Percentiles rank a stretch among this genome's conserved stretches.
phyloP scores from a whole-genome alignment of 2,113 vertebrate genomes.

The Lamprologus tigripictilis region DNA sequence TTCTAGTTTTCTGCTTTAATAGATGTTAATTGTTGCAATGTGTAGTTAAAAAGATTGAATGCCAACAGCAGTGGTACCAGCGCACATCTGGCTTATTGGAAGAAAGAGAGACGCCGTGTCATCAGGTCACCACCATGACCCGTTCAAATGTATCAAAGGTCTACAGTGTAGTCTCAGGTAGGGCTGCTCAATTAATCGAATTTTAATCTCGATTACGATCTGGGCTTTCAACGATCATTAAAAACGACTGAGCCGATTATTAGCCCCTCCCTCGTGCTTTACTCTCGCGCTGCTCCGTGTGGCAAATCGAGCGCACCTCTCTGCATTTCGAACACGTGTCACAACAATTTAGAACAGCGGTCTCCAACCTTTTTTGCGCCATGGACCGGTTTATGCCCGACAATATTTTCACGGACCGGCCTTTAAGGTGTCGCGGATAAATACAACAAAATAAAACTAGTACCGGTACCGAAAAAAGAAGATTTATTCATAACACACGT shows the following conservation, averaged over 20 bases:
- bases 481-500: no score
- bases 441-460: no score
- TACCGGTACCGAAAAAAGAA: rapidly evolving
- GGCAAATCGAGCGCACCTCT: no score
- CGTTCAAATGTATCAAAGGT: rapidly evolving
- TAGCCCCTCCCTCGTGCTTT: no score
- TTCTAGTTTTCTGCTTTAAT: neutral
- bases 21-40: neutral
- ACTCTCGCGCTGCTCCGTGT: no score
- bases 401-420: rapidly evolving
- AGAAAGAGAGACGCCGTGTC: rapidly evolving
- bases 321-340: rapidly evolving
- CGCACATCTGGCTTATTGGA: rapidly evolving
- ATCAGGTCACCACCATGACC: neutral
- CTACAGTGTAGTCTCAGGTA: rapidly evolving
- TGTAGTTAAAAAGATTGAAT: rapidly evolving
- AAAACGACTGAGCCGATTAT: rapidly evolving
- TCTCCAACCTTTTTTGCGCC: no score
- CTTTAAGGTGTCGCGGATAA: no score
- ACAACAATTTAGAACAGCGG: no score
- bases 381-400: no score
- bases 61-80: rapidly evolving
- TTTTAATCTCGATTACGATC: no score
- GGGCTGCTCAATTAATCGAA: no score
- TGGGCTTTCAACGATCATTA: no score